Evolutionary conservation across 53 echinoderm and acorn worm genomes (phyloP).

Genomic region (Henricia sp.): DNA sequence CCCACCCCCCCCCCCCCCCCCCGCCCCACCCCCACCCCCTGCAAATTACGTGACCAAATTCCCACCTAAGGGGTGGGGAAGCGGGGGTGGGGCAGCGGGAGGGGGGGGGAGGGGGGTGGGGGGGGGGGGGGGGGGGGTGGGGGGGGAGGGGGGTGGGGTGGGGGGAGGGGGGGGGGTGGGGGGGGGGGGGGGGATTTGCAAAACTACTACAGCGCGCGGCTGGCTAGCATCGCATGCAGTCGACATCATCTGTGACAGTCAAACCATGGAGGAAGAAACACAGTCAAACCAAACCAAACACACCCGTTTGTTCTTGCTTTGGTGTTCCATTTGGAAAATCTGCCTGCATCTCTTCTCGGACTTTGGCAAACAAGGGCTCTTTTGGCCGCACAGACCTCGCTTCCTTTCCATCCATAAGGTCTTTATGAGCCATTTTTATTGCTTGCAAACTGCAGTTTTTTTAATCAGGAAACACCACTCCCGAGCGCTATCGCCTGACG

Average conservation of each 20-base stretch:
- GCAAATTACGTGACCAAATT: too few relatives aligned
- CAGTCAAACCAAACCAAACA: not conserved
- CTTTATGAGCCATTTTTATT: conserved; percentile 45
- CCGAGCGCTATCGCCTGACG: not conserved
- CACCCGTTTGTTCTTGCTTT: conserved; percentile 89
- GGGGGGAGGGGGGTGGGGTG: too few relatives aligned
- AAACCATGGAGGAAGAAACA: not conserved
- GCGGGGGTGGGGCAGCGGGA: too few relatives aligned
- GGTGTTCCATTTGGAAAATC: conserved; percentile 86
- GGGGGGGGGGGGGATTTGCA: too few relatives aligned
- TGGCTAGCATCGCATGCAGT: too few relatives aligned
- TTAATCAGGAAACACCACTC: not conserved
- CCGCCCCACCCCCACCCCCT: too few relatives aligned
- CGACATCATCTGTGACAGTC: not conserved
- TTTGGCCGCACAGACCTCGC: conserved; percentile 17
- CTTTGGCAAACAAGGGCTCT: conserved; percentile 49
- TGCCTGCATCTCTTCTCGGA: conserved; percentile 73
- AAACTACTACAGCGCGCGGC: too few relatives aligned
- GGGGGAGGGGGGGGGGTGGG: too few relatives aligned
- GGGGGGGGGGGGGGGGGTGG: too few relatives aligned
- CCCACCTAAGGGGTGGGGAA: too few relatives aligned
- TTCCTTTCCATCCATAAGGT: not conserved
- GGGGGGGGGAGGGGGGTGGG: too few relatives aligned
- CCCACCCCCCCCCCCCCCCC: too few relatives aligned
- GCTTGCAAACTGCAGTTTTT: not conserved